Evolutionary conservation across 2,113 vertebrate genomes (phyloP).

Genomic region (Tupaia tana): DNA sequence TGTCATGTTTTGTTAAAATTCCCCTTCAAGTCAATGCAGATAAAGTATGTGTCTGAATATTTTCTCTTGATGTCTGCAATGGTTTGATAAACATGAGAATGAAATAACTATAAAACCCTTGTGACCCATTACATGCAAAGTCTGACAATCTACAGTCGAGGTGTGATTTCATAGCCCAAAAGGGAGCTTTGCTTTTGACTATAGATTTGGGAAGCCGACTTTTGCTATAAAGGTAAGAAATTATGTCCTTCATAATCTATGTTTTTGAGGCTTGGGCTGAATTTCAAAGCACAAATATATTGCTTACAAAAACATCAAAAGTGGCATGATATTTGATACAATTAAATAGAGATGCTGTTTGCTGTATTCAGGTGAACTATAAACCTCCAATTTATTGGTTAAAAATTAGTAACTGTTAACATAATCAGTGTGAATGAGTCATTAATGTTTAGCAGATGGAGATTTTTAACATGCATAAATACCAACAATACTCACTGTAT

Average conservation of each 20-base stretch:
- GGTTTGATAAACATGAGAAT: constrained; percentile 77
- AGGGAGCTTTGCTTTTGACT: constrained; percentile 78
- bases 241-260: constrained; percentile 69
- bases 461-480: background rate
- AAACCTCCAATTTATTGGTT: background rate
- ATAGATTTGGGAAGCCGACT: constrained; percentile 66
- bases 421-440: background rate
- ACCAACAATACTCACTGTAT: background rate
- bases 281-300: constrained; percentile 25
- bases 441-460: constrained; percentile 14
- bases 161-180: background rate
- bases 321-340: background rate
- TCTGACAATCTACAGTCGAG: constrained; percentile 21
- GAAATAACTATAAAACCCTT: constrained; percentile 78
- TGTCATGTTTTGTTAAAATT: constrained; percentile 83
- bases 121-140: constrained; percentile 56
- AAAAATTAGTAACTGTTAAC: constrained; percentile 33
- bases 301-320: constrained; percentile 43
- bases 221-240: constrained; percentile 84
- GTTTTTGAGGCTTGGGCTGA: background rate
- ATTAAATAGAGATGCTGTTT: background rate
- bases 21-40: constrained; percentile 80
- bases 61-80: constrained; percentile 76
- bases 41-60: constrained; percentile 83
- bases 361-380: background rate